Evolutionary conservation across 2,888 invertebrate species (phyloP).

Genomic region (Pheosia gnoma): DNA sequence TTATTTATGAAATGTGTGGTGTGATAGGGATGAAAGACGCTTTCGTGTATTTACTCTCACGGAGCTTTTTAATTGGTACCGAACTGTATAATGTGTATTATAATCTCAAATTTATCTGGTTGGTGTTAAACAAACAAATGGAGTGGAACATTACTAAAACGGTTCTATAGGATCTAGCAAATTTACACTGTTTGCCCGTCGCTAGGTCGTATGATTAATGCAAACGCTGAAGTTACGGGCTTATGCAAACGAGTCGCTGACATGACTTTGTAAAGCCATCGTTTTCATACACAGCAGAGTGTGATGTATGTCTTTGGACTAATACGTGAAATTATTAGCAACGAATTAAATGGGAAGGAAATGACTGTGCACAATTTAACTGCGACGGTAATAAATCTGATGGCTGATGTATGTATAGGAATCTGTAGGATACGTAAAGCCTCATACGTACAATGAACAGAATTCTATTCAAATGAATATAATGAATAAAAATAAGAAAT

Average conservation of each 20-base stretch:
- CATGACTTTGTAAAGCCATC: not conserved
- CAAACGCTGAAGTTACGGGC: constrained; percentile 1
- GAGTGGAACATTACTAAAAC: not conserved
- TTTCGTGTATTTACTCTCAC: too few relatives aligned
- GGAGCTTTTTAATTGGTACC: too few relatives aligned
- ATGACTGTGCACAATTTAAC: not conserved
- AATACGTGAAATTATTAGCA: not conserved
- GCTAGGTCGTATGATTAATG: not conserved
- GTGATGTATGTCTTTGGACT: not conserved
- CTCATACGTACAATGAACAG: too few relatives aligned
- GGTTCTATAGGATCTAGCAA: not conserved
- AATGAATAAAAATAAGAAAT: not conserved
- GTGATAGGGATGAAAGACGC: too few relatives aligned
- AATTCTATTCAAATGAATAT: too few relatives aligned
- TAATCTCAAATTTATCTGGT: too few relatives aligned
- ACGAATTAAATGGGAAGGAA: not conserved
- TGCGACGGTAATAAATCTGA: too few relatives aligned
- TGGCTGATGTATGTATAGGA: too few relatives aligned
- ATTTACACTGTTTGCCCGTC: not conserved
- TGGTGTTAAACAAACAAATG: not conserved
- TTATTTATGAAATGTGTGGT: too few relatives aligned
- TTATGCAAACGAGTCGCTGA: not conserved
- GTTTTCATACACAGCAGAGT: not conserved
- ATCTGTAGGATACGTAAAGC: too few relatives aligned
- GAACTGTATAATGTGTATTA: too few relatives aligned